Conservation (phyloP, 2,113 vertebrate genomes). For the Odocoileus virginianus region DNA sequence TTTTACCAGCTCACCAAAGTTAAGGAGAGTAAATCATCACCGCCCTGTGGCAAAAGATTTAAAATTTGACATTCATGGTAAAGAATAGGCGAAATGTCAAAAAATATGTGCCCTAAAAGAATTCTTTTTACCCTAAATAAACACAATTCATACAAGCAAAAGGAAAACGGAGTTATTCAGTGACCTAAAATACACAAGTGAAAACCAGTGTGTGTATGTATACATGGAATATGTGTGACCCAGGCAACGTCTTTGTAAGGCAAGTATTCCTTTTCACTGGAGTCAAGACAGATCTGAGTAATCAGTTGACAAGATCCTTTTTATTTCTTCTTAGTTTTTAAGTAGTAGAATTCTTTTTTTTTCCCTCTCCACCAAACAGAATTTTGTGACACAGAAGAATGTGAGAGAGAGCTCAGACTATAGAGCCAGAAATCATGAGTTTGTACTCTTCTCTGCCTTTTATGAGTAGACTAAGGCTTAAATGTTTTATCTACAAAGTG, state of each 20-base stretch:
- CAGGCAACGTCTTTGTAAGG: neutral
- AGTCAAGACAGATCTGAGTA: neutral
- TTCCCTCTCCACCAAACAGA: neutral
- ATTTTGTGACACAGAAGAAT: neutral
- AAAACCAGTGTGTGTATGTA: neutral
- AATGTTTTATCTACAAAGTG: neutral
- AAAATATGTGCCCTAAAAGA: neutral
- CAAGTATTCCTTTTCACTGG: neutral
- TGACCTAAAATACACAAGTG: neutral
- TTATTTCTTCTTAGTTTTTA: neutral
- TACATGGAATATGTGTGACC: neutral
- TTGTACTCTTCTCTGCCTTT: neutral
- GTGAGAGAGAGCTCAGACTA: neutral
- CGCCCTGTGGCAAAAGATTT: neutral
- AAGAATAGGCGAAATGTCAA: neutral
- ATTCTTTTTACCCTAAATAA: neutral
- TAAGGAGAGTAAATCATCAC: neutral
- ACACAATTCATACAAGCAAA: neutral
- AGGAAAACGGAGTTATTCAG: neutral
- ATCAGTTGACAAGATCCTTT: neutral
- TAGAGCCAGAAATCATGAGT: neutral
- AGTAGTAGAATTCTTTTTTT: neutral
- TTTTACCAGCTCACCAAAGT: neutral
- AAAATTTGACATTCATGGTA: slow-evolving; percentile 11
- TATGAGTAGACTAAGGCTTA: neutral